These are phyloP conservation scores for Manduca sexta DNA, from an alignment of 1,140 invertebrate species.

Conservation along the genomic window DNA sequence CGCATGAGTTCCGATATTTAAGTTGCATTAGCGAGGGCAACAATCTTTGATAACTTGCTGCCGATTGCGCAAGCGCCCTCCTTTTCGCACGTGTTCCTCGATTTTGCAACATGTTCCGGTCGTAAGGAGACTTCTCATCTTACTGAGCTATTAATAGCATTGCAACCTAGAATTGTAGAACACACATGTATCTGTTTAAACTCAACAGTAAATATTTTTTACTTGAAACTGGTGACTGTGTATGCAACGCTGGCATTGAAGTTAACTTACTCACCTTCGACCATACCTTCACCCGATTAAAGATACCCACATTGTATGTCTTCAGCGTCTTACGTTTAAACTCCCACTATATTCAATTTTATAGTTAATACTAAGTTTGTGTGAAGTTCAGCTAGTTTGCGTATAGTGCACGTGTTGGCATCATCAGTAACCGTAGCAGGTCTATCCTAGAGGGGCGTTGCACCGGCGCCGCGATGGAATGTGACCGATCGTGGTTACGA, in stretches of 20 bases:
- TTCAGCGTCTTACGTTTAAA: constrained; percentile 6
- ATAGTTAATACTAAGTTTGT: too few relatives aligned
- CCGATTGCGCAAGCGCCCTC: constrained; percentile 47
- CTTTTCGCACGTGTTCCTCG: constrained; percentile 50
- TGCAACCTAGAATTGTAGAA: background rate
- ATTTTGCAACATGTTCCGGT: constrained; percentile 42
- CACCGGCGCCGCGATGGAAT: constrained; percentile 56
- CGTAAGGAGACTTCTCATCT: constrained; percentile 6
- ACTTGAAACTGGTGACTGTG: background rate
- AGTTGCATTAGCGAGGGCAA: constrained; percentile 46
- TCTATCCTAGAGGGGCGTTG: constrained; percentile 56
- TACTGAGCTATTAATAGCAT: background rate
- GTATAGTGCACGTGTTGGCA: constrained; percentile 13
- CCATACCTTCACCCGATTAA: constrained; percentile 19
- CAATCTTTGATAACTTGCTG: constrained; percentile 53
- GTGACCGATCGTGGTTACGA: constrained; percentile 62
- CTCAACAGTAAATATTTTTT: background rate
- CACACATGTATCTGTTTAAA: background rate
- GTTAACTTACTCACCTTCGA: constrained; percentile 5
- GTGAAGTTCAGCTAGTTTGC: too few relatives aligned
- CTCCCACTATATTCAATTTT: constrained; percentile 1
- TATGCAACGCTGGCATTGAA: background rate
- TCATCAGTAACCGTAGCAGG: constrained; percentile 52
- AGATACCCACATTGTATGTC: constrained; percentile 14
- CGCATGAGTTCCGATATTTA: constrained; percentile 34